phyloP scores from a whole-genome alignment of 2,888 invertebrate genomes.

The Bursaphelenchus okinawaensis region DNA sequence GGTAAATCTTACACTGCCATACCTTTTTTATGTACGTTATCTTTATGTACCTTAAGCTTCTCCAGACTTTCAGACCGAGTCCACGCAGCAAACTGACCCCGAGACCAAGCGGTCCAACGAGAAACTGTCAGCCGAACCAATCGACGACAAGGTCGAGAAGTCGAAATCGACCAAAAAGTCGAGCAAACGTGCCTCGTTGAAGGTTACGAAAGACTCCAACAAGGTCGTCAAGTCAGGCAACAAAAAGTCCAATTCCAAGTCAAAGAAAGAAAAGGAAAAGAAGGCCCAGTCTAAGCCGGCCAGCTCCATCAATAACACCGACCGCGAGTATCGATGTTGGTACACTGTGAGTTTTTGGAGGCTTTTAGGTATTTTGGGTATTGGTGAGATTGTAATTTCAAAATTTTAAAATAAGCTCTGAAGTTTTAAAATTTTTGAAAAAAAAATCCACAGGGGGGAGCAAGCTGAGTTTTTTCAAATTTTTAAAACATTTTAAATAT shows the following conservation, averaged over 20 bases:
- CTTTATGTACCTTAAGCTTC: background rate
- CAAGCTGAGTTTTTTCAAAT: too few species aligned
- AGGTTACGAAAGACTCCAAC: background rate
- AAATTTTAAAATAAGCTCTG: background rate
- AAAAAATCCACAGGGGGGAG: too few species aligned
- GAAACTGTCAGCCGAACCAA: background rate
- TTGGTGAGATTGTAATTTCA: too few species aligned
- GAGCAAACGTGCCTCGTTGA: background rate
- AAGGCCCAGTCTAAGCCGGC: background rate
- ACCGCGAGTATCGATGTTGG: background rate
- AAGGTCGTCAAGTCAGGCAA: too few species aligned
- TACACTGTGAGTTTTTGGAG: background rate
- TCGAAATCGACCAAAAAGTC: background rate
- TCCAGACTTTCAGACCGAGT: background rate
- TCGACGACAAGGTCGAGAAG: background rate
- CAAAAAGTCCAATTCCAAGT: background rate
- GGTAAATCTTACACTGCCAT: background rate
- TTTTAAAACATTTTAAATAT: too few species aligned
- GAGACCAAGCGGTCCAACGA: background rate
- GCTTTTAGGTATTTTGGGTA: too few species aligned
- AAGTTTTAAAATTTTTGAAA: too few species aligned
- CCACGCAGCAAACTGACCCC: background rate
- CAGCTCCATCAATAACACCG: background rate
- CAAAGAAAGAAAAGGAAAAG: background rate
- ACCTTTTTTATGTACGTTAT: too few species aligned